Percentiles rank a stretch among this genome's conserved stretches.
Evolutionary conservation across 2,113 vertebrate species (phyloP).

Genomic region (Macrotis lagotis): DNA sequence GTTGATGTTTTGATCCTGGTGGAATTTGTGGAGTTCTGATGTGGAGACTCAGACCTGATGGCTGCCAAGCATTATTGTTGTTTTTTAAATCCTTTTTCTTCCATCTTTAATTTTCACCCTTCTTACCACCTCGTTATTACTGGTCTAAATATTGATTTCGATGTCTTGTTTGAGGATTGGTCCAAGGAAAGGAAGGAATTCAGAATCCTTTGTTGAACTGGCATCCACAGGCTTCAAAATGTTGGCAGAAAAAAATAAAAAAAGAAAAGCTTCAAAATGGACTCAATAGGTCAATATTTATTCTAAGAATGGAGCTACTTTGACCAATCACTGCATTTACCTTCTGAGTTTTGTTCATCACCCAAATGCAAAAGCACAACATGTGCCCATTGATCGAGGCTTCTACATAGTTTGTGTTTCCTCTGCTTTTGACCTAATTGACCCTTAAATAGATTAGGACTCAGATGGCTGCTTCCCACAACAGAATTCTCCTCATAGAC

Average conservation of each 20-base stretch:
- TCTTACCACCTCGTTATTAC: conserved; percentile 25
- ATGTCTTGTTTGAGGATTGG: conserved; percentile 8
- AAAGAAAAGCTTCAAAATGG: conserved; percentile 31
- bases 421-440: conserved; percentile 28
- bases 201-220: conserved; percentile 5
- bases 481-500: neutral
- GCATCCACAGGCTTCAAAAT: conserved; percentile 9
- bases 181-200: neutral
- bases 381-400: neutral
- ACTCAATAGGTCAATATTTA: conserved; percentile 39
- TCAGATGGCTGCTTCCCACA: conserved; percentile 34
- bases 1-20: conserved; percentile 72
- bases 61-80: conserved; percentile 62
- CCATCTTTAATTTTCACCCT: conserved; percentile 36
- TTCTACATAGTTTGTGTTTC: neutral
- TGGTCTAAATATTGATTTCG: neutral
- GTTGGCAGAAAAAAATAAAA: neutral
- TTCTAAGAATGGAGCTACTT: neutral
- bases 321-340: neutral
- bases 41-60: conserved; percentile 55
- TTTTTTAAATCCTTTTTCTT: conserved; percentile 53
- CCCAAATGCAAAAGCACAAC: conserved; percentile 28
- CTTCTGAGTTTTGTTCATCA: conserved; percentile 44
- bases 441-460: conserved; percentile 1
- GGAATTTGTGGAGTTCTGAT: conserved; percentile 64